Evolutionary conservation across 2,888 invertebrate species (phyloP), one percentile per base, ranked within the genome.

Genomic region (Zelleria hepariella): DNA sequence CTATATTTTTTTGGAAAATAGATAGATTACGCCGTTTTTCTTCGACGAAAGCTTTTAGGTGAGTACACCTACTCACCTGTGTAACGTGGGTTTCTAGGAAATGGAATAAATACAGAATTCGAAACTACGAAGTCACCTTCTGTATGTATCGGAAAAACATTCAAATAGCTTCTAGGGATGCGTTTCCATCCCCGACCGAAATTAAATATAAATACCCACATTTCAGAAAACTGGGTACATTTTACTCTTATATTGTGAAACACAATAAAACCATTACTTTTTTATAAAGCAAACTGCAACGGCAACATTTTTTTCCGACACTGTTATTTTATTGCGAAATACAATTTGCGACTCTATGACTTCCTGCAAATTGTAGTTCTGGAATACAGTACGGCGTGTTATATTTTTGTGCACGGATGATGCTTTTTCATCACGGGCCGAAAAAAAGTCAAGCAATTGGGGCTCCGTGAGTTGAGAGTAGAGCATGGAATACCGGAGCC

Each of bases 11-110:
- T 3, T 32, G 10, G 5, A 32, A 32, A 32, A 32, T 5, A 32
- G 10, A 10, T 32, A 42, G 32, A 10, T 42, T 42, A 3, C 10
- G 15, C 25, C 52, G 61, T 60, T 59, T 61, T 61, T 62, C 59
- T 64, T 63, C 62, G 62, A 58, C 60, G 64, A 69, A 68, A 63
- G 64, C 65, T 67, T 67, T 69, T 65, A 66, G 61, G 58, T 61
- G 62, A 57, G 42, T 26, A 26, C 20, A 18, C 6, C 18, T 15
- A 18, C 21, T 18, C 18, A 20, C 49, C 20, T 49, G 18, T 2
- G 7, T 53, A 8, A 24, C 2, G 8, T 4, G 15, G 2, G 24
- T 15, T 15, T 15, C 49, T 18, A 49, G 49, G 20, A 49, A 49
- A 49, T 48, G n/a, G 18, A 48, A 48, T 49, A 49, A 49, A 49